phyloP scores from a whole-genome alignment of 1,140 invertebrate species.

The Lanistes nyassanus region DNA sequence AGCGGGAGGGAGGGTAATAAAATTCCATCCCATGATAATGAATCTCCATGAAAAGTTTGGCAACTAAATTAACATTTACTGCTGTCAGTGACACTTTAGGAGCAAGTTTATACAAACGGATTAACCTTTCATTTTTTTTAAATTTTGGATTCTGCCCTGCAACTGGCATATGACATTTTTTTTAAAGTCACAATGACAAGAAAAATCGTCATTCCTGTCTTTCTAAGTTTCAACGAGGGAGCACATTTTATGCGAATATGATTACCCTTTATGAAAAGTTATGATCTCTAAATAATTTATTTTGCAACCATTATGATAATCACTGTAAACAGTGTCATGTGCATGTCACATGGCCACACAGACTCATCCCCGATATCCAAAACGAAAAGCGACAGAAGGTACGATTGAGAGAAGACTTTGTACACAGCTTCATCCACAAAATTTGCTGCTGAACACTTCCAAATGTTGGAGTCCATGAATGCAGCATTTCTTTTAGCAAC shows the following conservation, averaged over 20 bases:
- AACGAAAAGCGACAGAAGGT: not conserved
- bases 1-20: too few species aligned
- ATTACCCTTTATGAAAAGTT: not conserved
- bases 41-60: too few species aligned
- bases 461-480: not conserved
- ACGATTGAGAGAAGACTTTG: not conserved
- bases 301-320: constrained; percentile 22
- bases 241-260: too few species aligned
- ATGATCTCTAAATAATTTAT: constrained; percentile 16
- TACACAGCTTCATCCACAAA: not conserved
- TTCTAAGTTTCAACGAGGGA: too few species aligned
- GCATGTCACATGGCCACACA: constrained; percentile 16
- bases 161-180: not conserved
- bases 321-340: constrained; percentile 6
- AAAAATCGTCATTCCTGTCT: too few species aligned
- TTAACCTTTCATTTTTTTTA: too few species aligned
- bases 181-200: not conserved
- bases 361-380: not conserved
- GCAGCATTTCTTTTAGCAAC: not conserved
- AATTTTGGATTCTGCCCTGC: too few species aligned
- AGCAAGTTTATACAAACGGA: too few species aligned
- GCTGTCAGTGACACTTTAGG: too few species aligned
- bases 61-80: too few species aligned
- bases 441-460: too few species aligned
- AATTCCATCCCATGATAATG: too few species aligned